These are phyloP conservation scores for Eidolon helvum DNA, from an alignment of 2,113 vertebrate species.

Conservation along the genomic window DNA sequence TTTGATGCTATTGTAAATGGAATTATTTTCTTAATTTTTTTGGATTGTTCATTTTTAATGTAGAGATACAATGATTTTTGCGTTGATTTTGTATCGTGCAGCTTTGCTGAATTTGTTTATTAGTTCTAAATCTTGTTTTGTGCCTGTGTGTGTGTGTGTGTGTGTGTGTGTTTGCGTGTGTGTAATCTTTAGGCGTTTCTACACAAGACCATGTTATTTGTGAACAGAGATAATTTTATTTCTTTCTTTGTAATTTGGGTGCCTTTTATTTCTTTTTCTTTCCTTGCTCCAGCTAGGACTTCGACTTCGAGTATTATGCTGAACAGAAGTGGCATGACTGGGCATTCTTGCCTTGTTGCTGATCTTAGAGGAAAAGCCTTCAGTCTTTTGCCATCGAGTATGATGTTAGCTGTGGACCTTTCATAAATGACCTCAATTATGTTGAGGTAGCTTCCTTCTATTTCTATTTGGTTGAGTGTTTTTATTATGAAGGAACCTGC, in stretches of 20 bases:
- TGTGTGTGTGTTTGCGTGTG: no score
- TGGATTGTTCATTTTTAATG: background rate
- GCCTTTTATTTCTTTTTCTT: background rate
- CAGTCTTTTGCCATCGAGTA: background rate
- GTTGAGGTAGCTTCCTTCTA: background rate
- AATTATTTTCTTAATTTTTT: background rate
- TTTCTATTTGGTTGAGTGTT: background rate
- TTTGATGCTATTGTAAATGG: background rate
- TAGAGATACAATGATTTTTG: background rate
- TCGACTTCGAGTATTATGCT: background rate
- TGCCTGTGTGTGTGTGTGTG: no score
- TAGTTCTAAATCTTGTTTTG: background rate
- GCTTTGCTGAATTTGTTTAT: background rate
- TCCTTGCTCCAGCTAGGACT: background rate
- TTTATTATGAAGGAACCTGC: background rate
- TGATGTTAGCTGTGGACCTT: background rate
- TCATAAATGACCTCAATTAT: background rate
- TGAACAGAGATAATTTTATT: background rate
- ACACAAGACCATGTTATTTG: background rate
- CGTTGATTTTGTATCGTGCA: background rate
- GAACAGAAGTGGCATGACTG: background rate
- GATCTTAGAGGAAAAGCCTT: background rate
- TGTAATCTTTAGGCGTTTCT: background rate
- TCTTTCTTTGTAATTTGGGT: background rate
- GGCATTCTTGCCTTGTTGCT: background rate